phyloP scores from a whole-genome alignment of 2,888 invertebrate species.

The Troilus luridus region DNA sequence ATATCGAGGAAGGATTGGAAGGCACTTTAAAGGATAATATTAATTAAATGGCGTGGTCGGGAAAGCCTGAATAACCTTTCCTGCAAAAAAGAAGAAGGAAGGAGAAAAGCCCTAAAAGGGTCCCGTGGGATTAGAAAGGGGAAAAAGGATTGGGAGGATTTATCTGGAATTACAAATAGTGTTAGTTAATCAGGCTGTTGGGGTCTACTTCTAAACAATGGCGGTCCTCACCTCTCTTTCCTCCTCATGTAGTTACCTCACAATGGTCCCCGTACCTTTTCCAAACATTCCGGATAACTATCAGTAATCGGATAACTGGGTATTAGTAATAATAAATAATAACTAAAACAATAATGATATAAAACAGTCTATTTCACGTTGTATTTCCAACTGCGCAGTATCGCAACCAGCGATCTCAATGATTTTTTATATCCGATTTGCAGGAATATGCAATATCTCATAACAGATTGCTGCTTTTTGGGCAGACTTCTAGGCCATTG shows the following conservation, averaged over 20 bases:
- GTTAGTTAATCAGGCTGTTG: constrained; percentile 52
- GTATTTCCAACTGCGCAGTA: no score
- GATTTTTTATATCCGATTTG: no score
- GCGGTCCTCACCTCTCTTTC: neutral
- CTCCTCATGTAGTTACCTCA: neutral
- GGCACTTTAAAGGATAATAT: constrained; percentile 20
- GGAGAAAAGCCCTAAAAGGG: constrained; percentile 23
- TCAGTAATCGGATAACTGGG: no score
- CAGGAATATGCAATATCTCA: no score
- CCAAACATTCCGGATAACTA: neutral
- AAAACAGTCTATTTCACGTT: no score
- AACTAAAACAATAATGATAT: no score
- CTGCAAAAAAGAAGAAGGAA: neutral
- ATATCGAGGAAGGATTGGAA: neutral
- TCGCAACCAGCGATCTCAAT: no score
- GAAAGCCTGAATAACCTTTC: constrained; percentile 19
- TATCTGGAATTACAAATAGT: constrained; percentile 55
- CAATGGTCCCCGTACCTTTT: neutral
- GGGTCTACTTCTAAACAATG: constrained; percentile 38
- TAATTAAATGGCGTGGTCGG: neutral
- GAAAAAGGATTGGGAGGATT: constrained; percentile 52
- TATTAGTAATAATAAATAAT: no score
- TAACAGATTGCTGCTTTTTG: no score
- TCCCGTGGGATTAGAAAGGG: constrained; percentile 45
- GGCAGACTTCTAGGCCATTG: no score